Base-by-base conservation (phyloP, 2,797 vertebrate genomes). In the Bovichtus variegatus region DNA sequence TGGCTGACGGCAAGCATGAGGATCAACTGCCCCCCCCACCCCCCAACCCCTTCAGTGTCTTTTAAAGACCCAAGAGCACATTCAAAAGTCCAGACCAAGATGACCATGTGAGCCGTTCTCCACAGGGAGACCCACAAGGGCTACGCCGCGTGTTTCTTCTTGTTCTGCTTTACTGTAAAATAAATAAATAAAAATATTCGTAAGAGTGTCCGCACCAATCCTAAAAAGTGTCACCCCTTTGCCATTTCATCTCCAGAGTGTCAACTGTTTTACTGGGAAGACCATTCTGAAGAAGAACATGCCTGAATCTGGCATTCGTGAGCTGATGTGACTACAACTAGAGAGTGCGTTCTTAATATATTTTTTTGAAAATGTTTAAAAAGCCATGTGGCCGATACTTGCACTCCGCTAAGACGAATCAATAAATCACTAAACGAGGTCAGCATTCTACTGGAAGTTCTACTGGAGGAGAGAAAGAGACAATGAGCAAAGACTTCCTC, bases 121-220 rank as follows among this genome's bases (percentile, higher is more conserved):
- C 27, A 34, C 82, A 76, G 86, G 91, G 91, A 91, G 91, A 94
- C 88, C 87, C 91, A 88, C 86, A 95, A 96, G 95, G 95, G 94
- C 95, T 95, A 94, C 43, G 87, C 89, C 72, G 76, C 66, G 87
- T 89, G 68, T 91, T 81, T 88, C 89, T 84, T 82, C 89, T 89
- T 71, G 75, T 90, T 87, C 82, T 66, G 72, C 89, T 91, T 88
- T 81, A 85, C 83, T 89, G 89, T 87, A 71, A 74, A 78, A n/a
- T n/a, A n/a, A n/a, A n/a, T n/a, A 25, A 60, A 60, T 0, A 31
- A 21, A 13, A 19, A 1, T 44, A 59, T 44, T 49, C 70, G 46
- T 91, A 85, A 71, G 78, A 53, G 80, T 84, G 87, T 86, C 83
- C 82, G 86, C 86, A 75, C 62, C 71, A 47, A 79, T 63, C 84